Base-by-base conservation (phyloP, 2,888 invertebrate genomes). In the Drosophila demipolita region DNA sequence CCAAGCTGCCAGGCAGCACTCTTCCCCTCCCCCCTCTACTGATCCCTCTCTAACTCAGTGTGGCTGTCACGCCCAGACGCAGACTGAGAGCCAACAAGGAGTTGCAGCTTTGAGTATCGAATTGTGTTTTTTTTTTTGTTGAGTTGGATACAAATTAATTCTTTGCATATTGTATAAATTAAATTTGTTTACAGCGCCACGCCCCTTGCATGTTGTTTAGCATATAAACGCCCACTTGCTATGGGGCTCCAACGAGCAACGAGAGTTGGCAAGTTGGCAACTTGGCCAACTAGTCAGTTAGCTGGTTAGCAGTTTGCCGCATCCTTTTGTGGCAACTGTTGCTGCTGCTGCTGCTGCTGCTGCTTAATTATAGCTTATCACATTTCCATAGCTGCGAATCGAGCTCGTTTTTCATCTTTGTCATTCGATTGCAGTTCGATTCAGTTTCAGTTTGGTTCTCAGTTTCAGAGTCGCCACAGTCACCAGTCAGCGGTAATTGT, bases 281-380 rank as follows among this genome's bases (percentile, higher is more conserved):
- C 15, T 45, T 45, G 45, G 45, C 23, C 45, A 45, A 8, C 45
- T 45, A 23, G 26, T 38, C 50, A 23, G 59, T 38, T 17, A 35
- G 36, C 45, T 49, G 35, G 35, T 64, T 65, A 57, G 40, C 17
- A 38, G 35, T 67, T 66, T 32, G 50, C 15, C 61, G 76, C 66
- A 79, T 79, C 81, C 79, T 78, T 87, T 84, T 76, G 65, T 23
- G 45, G 35, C 29, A 29, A 29, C 33, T 23, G 48, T 80, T 38
- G 38, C 35, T 38, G 38, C 17, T 17, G 40, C 9, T 40, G 23
- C 23, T 23, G 23, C 23, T 2, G 7, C 48, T 15, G 48, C 1
- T 17, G 78, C 86, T 91, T 91, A 91, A 91, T 91, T 92, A 92
- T 92, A 91, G 90, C 88, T 91, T 92, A 92, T 91, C 92, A 90